Evolutionary conservation across 2,888 invertebrate species (phyloP).

Genomic region (Tromatobia lineatoria): DNA sequence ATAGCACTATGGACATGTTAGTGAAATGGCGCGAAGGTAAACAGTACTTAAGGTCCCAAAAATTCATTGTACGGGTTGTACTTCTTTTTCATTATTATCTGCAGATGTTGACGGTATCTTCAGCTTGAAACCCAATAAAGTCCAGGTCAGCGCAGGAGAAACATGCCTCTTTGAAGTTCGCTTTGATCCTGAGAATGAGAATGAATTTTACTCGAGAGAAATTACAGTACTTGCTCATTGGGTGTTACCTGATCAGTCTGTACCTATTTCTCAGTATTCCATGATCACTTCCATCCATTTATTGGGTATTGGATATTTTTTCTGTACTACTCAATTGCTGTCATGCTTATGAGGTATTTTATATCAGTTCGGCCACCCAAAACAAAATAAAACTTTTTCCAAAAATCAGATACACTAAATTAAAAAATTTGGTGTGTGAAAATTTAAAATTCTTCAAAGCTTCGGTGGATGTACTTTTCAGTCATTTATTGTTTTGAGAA

Average conservation of each 20-base stretch:
- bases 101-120: slow-evolving; percentile 79
- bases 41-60: not conserved
- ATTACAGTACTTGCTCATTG: slow-evolving; percentile 79
- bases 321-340: not conserved
- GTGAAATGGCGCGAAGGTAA: slow-evolving; percentile 78
- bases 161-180: slow-evolving; percentile 81
- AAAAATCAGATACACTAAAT: too few relatives aligned
- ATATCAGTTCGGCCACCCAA: too few relatives aligned
- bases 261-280: slow-evolving; percentile 68
- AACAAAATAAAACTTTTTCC: too few relatives aligned
- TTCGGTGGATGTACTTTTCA: too few relatives aligned
- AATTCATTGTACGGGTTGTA: not conserved
- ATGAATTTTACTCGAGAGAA: slow-evolving; percentile 77
- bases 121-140: slow-evolving; percentile 77
- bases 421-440: too few relatives aligned
- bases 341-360: too few relatives aligned
- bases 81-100: slow-evolving; percentile 13
- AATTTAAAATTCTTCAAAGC: too few relatives aligned
- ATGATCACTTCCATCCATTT: slow-evolving; percentile 76
- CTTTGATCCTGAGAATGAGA: slow-evolving; percentile 79
- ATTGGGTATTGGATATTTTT: slow-evolving; percentile 69
- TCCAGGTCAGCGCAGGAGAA: slow-evolving; percentile 75
- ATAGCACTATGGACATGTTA: slow-evolving; percentile 70
- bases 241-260: not conserved
- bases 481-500: too few relatives aligned